Evolutionary conservation across 1,140 invertebrate genomes (phyloP).

Genomic region (Drepana arcuata): DNA sequence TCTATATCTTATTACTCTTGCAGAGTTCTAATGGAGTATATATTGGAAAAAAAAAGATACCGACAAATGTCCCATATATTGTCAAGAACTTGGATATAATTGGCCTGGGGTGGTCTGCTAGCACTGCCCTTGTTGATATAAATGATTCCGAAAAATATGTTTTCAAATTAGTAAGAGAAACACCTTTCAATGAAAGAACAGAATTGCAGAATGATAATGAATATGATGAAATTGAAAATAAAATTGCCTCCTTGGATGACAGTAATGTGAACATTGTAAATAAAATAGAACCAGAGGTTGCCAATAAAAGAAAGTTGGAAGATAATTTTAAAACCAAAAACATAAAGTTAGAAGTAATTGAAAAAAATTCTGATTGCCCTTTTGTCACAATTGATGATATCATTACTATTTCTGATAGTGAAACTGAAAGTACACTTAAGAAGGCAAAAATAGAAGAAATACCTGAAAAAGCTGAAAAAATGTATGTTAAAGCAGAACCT

Average conservation of each 20-base stretch:
- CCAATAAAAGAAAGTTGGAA: conserved; percentile 13
- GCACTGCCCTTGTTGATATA: conserved; percentile 27
- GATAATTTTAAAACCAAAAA: conserved; percentile 1
- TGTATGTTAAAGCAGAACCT: too few relatives aligned
- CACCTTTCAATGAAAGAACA: conserved; percentile 27
- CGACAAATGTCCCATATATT: conserved; percentile 31
- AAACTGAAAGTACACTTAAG: conserved; percentile 23
- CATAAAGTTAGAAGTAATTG: conserved; percentile 3
- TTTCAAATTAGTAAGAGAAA: conserved; percentile 39
- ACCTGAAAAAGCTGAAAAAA: conserved; percentile 13
- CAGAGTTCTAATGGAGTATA: conserved; percentile 61
- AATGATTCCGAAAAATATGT: conserved; percentile 49
- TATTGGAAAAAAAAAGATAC: conserved; percentile 43
- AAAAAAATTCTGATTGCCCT: background rate
- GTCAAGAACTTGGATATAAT: conserved; percentile 38
- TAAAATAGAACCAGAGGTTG: too few relatives aligned
- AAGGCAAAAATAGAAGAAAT: conserved; percentile 30
- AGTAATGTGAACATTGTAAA: too few relatives aligned
- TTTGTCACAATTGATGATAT: conserved; percentile 15
- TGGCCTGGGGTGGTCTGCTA: conserved; percentile 48
- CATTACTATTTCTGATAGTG: conserved; percentile 28
- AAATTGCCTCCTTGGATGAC: conserved; percentile 15
- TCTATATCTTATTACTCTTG: conserved; percentile 23
- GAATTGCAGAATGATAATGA: conserved; percentile 38
- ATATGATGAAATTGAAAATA: conserved; percentile 21